A percentile compares a stretch with the other conserved stretches of the same genome.
phyloP scores from a whole-genome alignment of 2,888 invertebrate genomes.

The Iphiclides podalirius region DNA sequence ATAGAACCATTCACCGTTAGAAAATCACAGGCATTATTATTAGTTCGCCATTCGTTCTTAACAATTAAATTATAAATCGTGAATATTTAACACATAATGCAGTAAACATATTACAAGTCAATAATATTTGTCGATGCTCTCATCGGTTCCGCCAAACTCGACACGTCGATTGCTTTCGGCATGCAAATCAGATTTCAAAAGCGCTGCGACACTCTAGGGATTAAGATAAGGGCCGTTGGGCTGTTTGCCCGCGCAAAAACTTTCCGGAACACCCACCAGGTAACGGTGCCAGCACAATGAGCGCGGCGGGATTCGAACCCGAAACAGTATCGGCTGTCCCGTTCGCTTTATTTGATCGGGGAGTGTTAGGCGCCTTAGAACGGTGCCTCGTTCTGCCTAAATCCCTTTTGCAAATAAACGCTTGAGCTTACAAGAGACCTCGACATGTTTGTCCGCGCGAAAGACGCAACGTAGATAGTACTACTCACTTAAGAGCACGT shows the following conservation, averaged over 20 bases:
- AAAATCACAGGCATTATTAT: no score
- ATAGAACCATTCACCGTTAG: no score
- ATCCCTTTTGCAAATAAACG: slow-evolving; percentile 4
- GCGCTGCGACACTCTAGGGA: slow-evolving; percentile 5
- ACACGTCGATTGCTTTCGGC: not conserved
- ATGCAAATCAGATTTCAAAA: slow-evolving; percentile 8
- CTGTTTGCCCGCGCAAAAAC: slow-evolving; percentile 11
- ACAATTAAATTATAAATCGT: no score
- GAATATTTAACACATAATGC: no score
- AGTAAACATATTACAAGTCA: no score
- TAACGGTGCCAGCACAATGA: slow-evolving; percentile 9
- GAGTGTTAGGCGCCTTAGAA: slow-evolving; percentile 10
- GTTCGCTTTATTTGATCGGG: slow-evolving; percentile 5
- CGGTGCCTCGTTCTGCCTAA: slow-evolving; percentile 1
- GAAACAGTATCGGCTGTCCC: slow-evolving; percentile 4
- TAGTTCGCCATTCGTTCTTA: no score
- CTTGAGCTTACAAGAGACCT: not conserved
- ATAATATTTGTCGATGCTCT: no score
- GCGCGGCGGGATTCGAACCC: slow-evolving; percentile 1
- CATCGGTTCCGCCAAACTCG: no score
- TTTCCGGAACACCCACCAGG: slow-evolving; percentile 12
- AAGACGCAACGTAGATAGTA: no score
- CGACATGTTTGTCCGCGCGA: no score
- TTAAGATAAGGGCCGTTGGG: slow-evolving; percentile 18
- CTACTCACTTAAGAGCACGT: no score